phyloP scores from a whole-genome alignment of 2,888 invertebrate genomes.

The Eurois occulta region DNA sequence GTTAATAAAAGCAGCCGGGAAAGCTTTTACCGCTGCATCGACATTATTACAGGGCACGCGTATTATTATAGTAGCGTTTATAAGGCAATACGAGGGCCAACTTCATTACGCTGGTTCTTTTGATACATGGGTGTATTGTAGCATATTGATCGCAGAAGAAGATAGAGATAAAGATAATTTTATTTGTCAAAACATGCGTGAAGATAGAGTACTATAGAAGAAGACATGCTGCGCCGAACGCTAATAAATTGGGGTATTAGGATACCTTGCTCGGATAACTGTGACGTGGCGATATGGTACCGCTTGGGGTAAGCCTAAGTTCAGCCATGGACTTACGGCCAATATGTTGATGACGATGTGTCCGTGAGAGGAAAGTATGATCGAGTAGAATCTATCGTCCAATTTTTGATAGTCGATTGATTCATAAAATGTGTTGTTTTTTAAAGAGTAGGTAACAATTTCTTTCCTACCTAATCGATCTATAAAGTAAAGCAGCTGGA shows the following conservation, averaged over 20 bases:
- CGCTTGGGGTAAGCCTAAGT: not conserved
- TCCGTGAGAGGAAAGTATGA: too few relatives aligned
- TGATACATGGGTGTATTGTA: not conserved
- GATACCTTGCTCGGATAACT: not conserved
- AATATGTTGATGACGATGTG: not conserved
- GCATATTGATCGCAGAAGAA: not conserved
- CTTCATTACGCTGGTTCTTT: not conserved
- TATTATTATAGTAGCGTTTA: not conserved
- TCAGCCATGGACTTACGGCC: not conserved
- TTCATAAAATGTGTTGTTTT: too few relatives aligned
- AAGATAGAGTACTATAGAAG: not conserved
- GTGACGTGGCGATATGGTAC: not conserved
- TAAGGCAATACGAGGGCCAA: not conserved
- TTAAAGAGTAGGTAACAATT: not conserved
- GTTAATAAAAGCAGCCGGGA: slow-evolving; percentile 17
- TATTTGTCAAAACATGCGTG: too few relatives aligned
- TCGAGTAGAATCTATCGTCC: not conserved
- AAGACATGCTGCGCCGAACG: not conserved
- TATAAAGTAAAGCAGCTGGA: not conserved
- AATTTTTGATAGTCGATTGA: not conserved
- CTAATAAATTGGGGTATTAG: too few relatives aligned
- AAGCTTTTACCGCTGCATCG: slow-evolving; percentile 37
- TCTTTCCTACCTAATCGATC: not conserved
- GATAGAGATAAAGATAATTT: too few relatives aligned
- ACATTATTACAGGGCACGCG: slow-evolving; percentile 29